phyloP scores from a whole-genome alignment of 2,888 invertebrate species.

The Teleogryllus oceanicus region DNA sequence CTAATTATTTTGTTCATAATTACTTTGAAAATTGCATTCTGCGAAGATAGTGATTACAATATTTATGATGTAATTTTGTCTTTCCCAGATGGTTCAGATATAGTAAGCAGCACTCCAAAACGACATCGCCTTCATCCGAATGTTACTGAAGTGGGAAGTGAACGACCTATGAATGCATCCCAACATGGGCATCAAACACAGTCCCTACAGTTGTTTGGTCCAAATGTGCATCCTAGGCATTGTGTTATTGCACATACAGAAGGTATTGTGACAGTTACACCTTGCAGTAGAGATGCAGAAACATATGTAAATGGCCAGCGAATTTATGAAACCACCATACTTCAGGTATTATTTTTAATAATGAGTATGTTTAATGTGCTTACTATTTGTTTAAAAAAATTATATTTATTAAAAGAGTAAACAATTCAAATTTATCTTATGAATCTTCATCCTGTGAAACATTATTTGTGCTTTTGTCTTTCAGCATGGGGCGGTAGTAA shows the following conservation, averaged over 20 bases:
- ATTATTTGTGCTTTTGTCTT: constrained; percentile 26
- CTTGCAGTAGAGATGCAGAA: constrained; percentile 87
- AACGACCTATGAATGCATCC: constrained; percentile 57
- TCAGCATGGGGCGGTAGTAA: constrained; percentile 78
- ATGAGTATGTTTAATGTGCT: background rate
- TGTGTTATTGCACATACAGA: constrained; percentile 89
- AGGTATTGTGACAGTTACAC: constrained; percentile 90
- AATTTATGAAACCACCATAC: constrained; percentile 86
- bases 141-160: constrained; percentile 69
- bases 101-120: constrained; percentile 49
- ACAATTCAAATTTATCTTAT: constrained; percentile 18
- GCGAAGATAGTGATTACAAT: too few relatives aligned
- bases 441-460: background rate
- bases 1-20: too few relatives aligned
- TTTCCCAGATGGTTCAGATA: constrained; percentile 52
- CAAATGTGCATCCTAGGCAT: constrained; percentile 89
- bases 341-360: constrained; percentile 60
- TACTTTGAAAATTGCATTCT: too few relatives aligned
- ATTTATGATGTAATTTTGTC: background rate
- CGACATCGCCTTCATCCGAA: constrained; percentile 58
- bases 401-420: background rate
- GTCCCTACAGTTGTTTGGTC: constrained; percentile 74
- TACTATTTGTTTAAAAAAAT: background rate
- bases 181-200: constrained; percentile 47
- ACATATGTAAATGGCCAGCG: constrained; percentile 92